These are phyloP conservation scores for Aleadryas rufinucha DNA, from an alignment of 2,113 vertebrate genomes.

Conservation along the genomic window DNA sequence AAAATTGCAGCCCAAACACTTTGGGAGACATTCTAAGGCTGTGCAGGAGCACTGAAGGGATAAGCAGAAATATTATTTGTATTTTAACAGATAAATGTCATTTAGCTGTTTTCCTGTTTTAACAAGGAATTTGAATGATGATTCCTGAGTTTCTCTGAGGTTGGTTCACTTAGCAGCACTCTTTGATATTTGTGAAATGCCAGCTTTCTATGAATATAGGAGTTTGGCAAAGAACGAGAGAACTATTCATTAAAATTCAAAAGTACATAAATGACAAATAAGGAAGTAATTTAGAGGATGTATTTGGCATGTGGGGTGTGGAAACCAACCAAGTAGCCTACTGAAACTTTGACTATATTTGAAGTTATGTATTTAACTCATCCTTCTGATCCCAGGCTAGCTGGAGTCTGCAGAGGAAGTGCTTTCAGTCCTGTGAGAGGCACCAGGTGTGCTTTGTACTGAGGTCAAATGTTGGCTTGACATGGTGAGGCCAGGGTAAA, in stretches of 20 bases:
- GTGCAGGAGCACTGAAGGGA: background rate
- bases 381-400: conserved; percentile 31
- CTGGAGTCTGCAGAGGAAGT: background rate
- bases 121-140: conserved; percentile 47
- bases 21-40: background rate
- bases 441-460: background rate
- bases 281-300: conserved; percentile 69
- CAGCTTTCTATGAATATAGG: conserved; percentile 72
- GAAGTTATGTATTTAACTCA: conserved; percentile 48
- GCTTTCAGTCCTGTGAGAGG: background rate
- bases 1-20: background rate
- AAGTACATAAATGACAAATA: conserved; percentile 72
- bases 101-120: conserved; percentile 53
- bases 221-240: conserved; percentile 66
- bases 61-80: conserved; percentile 39
- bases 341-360: conserved; percentile 61
- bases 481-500: background rate
- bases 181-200: conserved; percentile 72
- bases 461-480: background rate
- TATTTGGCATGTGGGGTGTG: conserved; percentile 61
- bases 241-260: conserved; percentile 71
- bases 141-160: conserved; percentile 62
- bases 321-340: conserved; percentile 62
- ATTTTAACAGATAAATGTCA: conserved; percentile 56
- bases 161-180: conserved; percentile 63